Evolutionary conservation across 1,140 invertebrate species (phyloP).

Genomic region (Leptinotarsa undecemlineata): DNA sequence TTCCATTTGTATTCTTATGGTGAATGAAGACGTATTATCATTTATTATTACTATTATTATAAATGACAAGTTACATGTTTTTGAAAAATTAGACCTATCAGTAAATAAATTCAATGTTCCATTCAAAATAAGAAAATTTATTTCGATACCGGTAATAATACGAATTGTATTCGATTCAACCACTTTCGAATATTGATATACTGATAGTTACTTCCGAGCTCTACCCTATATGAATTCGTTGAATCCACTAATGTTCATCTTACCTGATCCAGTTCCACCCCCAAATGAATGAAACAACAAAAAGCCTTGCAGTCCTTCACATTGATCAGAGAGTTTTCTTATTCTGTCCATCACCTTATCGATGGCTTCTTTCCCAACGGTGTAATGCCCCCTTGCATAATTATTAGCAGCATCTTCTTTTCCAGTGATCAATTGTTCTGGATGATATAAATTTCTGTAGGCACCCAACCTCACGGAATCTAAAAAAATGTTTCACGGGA

Average conservation of each 20-base stretch:
- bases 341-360: conserved; percentile 66
- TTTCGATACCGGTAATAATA: too few relatives aligned
- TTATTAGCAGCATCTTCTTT: conserved; percentile 89
- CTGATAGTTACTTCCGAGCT: too few relatives aligned
- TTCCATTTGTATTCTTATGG: too few relatives aligned
- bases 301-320: conserved; percentile 73
- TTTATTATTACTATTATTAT: too few relatives aligned
- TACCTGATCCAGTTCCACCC: conserved; percentile 84
- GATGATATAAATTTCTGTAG: conserved; percentile 76
- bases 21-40: too few relatives aligned
- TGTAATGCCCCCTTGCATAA: conserved; percentile 82
- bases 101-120: too few relatives aligned
- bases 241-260: not conserved
- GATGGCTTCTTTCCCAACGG: conserved; percentile 73
- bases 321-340: conserved; percentile 61
- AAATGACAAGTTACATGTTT: too few relatives aligned
- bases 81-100: too few relatives aligned
- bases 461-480: conserved; percentile 69
- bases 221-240: too few relatives aligned
- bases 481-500: not conserved
- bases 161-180: too few relatives aligned
- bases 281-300: conserved; percentile 88
- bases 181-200: too few relatives aligned
- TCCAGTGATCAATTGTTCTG: conserved; percentile 74
- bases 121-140: too few relatives aligned